Evolutionary conservation across 1,140 invertebrate genomes (phyloP), one percentile per base, ranked within the genome.

Genomic region (Melitaea cinxia): DNA sequence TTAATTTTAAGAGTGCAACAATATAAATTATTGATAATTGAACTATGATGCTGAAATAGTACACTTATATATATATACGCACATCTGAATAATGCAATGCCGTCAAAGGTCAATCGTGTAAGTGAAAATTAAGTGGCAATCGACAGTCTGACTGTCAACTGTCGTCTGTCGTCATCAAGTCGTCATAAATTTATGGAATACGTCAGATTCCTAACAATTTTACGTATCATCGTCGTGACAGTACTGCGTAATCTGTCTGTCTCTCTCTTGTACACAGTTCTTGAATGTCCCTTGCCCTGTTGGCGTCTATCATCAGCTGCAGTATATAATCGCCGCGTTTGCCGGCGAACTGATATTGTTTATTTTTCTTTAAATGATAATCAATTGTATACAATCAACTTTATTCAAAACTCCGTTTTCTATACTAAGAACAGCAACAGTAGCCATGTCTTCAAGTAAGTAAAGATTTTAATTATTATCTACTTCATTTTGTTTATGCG

Each of bases 381-480:
- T 53, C 35, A 63, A 62, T 17, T 33, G 59, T n/a, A 15, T 58
- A 37, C 42, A 56, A 14, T 61, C 52, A 39, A 52, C 19, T 35
- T 54, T 58, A 26, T 64, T 64, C 28, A 53, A 49, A 53, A 49
- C 49, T 17, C 39, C 47, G 19, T 42, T 24, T 59, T 65, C 54
- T 42, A 65, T 30, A 60, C 39, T 62, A 30, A 70, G 53, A 59
- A 37, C 58, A 17, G 53, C 61, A 21, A 24, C 54, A 26, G 55
- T 55, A 30, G 23, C 64, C 53, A 71, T 71, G 68, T 67, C 64
- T 54, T 58, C 68, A 12, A 62, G 68, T 71, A 67, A 71, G 68
- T 55, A 53, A 0, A 24, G 1, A 33, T 47, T 52, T 61, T 60
- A 49, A 59, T 28, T 39, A 14, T 26, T 50, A n/a, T 24, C 1